These are phyloP conservation scores for Apogon hyalosoma DNA, from an alignment of 2,797 vertebrate genomes.

Conservation along the genomic window DNA sequence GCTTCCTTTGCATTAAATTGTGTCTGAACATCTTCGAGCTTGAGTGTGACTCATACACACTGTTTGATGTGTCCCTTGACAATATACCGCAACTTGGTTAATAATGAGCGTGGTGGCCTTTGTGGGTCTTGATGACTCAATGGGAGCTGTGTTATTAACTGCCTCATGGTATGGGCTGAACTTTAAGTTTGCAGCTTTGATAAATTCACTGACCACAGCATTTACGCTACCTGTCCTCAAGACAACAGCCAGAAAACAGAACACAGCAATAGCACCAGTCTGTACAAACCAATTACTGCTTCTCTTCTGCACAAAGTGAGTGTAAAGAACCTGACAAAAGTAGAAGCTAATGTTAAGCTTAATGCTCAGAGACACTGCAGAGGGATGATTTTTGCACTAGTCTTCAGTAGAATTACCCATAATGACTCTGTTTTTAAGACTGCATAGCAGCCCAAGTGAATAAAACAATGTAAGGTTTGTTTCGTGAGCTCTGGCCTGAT, in stretches of 20 bases:
- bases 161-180: not conserved
- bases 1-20: constrained; percentile 46
- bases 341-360: not conserved
- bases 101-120: constrained; percentile 33
- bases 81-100: constrained; percentile 7
- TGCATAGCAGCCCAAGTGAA: too few relatives aligned
- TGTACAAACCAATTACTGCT: not conserved
- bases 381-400: not conserved
- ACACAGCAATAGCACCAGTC: not conserved
- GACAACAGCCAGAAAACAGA: not conserved
- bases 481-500: too few relatives aligned
- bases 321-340: not conserved
- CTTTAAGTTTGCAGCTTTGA: not conserved
- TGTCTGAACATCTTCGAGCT: constrained; percentile 38
- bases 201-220: constrained; percentile 3
- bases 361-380: not conserved
- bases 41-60: constrained; percentile 27
- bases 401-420: not conserved
- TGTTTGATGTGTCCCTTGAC: constrained; percentile 29
- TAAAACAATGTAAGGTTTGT: too few relatives aligned
- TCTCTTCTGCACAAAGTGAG: not conserved
- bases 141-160: constrained; percentile 11
- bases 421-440: too few relatives aligned
- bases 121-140: constrained; percentile 24
- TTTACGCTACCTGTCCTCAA: constrained; percentile 13